These are phyloP conservation scores for Folsomia candida DNA, from an alignment of 2,888 invertebrate species.

Conservation along the genomic window DNA sequence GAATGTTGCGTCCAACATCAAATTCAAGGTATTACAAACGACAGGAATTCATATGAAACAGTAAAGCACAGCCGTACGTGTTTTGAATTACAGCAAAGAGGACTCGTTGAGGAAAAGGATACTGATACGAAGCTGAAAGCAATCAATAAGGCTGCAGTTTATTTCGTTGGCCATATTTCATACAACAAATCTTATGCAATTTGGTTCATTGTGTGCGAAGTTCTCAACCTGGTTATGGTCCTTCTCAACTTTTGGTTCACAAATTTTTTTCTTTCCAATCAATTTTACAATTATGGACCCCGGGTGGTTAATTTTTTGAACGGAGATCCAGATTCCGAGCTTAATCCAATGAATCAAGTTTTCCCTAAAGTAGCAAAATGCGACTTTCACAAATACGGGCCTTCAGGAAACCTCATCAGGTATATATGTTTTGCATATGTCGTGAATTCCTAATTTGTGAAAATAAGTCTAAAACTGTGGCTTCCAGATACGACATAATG, in stretches of 20 bases:
- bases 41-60: background rate
- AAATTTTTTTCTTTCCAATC: constrained; percentile 50
- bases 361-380: constrained; percentile 52
- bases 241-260: constrained; percentile 52
- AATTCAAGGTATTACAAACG: constrained; percentile 33
- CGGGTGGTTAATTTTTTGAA: constrained; percentile 50
- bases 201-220: constrained; percentile 49
- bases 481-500: constrained; percentile 48
- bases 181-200: constrained; percentile 45
- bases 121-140: constrained; percentile 23
- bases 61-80: too few species aligned
- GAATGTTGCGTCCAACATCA: constrained; percentile 33
- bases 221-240: constrained; percentile 51
- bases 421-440: constrained; percentile 5
- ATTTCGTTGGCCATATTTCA: constrained; percentile 38
- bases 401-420: constrained; percentile 32
- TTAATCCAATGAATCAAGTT: constrained; percentile 48
- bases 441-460: too few species aligned
- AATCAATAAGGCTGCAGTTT: constrained; percentile 37
- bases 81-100: constrained; percentile 1
- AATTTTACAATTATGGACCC: constrained; percentile 52
- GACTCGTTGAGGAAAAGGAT: constrained; percentile 16
- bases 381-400: constrained; percentile 50
- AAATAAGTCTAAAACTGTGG: too few species aligned
- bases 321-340: constrained; percentile 41